Percentiles rank a stretch among this genome's conserved stretches.
These are phyloP conservation scores for Tridacna gigas DNA, from an alignment of 2,888 invertebrate species.

Conservation along the genomic window DNA sequence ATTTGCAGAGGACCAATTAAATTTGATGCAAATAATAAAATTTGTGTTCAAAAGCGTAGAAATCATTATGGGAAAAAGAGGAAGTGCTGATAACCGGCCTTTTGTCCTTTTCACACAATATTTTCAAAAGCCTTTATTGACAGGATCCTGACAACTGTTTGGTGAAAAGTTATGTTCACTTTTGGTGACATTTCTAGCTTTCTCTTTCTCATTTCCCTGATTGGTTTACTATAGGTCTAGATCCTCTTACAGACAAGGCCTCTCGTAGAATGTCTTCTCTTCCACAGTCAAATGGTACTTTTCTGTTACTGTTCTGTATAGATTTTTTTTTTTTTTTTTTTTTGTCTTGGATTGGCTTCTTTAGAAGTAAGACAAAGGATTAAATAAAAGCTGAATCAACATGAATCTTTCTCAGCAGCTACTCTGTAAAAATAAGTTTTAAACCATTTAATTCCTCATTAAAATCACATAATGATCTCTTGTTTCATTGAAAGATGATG, in stretches of 20 bases:
- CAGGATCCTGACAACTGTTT: not conserved
- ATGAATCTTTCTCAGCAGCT: too few relatives aligned
- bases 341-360: not conserved
- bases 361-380: not conserved
- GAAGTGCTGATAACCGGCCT: not conserved
- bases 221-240: slow-evolving; percentile 16
- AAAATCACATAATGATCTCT: too few relatives aligned
- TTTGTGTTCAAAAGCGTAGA: not conserved
- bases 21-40: too few relatives aligned
- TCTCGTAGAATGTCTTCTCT: slow-evolving; percentile 40
- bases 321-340: not conserved
- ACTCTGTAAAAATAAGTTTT: too few relatives aligned
- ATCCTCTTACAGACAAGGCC: slow-evolving; percentile 33
- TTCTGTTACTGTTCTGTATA: not conserved
- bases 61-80: not conserved
- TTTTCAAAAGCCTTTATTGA: not conserved
- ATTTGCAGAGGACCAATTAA: too few relatives aligned
- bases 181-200: slow-evolving; percentile 4
- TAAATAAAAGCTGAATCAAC: too few relatives aligned
- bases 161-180: not conserved
- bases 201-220: not conserved
- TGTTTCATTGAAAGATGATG: too few relatives aligned
- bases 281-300: slow-evolving; percentile 34
- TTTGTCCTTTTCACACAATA: not conserved
- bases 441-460: too few relatives aligned